Conservation (phyloP, 2,888 invertebrate genomes). For the Tortricodes alternella region DNA sequence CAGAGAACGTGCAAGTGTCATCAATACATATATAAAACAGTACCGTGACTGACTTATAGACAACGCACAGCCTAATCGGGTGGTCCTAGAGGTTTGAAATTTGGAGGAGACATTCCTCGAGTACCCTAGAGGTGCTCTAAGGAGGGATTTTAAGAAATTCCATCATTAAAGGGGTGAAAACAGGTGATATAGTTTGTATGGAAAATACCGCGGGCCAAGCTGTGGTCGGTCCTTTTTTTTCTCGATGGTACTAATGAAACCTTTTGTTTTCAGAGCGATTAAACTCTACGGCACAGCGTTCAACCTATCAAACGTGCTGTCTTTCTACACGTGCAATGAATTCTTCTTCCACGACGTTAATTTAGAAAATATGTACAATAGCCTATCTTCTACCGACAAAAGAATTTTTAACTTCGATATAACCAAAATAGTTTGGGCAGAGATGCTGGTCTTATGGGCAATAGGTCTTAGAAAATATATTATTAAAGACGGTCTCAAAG, state of each 20-base stretch:
- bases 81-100: too few relatives aligned
- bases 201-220: too few relatives aligned
- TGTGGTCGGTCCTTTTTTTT: too few relatives aligned
- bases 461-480: conserved; percentile 30
- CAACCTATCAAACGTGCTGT: conserved; percentile 20
- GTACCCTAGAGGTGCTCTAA: too few relatives aligned
- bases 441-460: conserved; percentile 22
- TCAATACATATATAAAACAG: too few relatives aligned
- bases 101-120: too few relatives aligned
- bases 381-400: conserved; percentile 19
- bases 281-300: conserved; percentile 28
- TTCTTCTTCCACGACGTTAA: conserved; percentile 29
- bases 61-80: too few relatives aligned
- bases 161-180: too few relatives aligned
- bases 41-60: too few relatives aligned
- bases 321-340: conserved; percentile 24
- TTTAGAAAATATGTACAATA: not conserved
- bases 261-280: conserved; percentile 13
- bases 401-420: conserved; percentile 31
- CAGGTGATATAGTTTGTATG: too few relatives aligned
- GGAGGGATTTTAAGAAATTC: too few relatives aligned
- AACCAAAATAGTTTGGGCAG: conserved; percentile 11
- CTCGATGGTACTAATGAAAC: not conserved
- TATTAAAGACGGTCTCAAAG: conserved; percentile 28
- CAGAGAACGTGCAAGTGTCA: too few relatives aligned